Percentiles rank a stretch among this genome's conserved stretches.
These are phyloP conservation scores for Eleginops maclovinus DNA, from an alignment of 2,113 vertebrate genomes.

Conservation along the genomic window DNA sequence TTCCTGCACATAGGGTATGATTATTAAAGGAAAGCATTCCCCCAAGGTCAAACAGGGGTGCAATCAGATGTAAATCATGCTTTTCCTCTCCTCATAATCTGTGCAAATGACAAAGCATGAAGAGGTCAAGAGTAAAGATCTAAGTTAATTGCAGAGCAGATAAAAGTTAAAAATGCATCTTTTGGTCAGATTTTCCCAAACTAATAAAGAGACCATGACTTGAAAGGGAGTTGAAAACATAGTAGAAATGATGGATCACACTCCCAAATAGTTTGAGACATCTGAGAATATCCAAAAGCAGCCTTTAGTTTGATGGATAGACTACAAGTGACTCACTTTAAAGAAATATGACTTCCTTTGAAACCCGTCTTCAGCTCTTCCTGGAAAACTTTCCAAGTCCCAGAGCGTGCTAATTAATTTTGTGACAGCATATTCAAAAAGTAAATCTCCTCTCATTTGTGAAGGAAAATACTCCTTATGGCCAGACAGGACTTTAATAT, in stretches of 20 bases:
- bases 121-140: slow-evolving; percentile 51
- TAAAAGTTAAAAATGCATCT: not conserved
- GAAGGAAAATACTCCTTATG: slow-evolving; percentile 15
- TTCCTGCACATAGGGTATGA: slow-evolving; percentile 39
- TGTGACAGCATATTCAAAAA: slow-evolving; percentile 28
- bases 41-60: slow-evolving; percentile 58
- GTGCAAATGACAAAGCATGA: slow-evolving; percentile 26
- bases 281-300: not conserved
- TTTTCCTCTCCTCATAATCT: slow-evolving; percentile 26
- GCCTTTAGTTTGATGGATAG: slow-evolving; percentile 9
- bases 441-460: slow-evolving; percentile 22
- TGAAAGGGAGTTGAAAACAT: slow-evolving; percentile 18
- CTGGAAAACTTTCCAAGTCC: not conserved
- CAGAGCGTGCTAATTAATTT: slow-evolving; percentile 33
- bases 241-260: slow-evolving; percentile 8
- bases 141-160: not conserved
- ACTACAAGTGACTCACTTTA: slow-evolving; percentile 14
- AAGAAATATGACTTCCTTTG: slow-evolving; percentile 34
- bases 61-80: slow-evolving; percentile 40
- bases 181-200: slow-evolving; percentile 7
- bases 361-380: slow-evolving; percentile 41
- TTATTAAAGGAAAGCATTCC: slow-evolving; percentile 64
- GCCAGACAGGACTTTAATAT: slow-evolving; percentile 8
- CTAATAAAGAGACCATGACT: slow-evolving; percentile 9
- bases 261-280: slow-evolving; percentile 14